Evolutionary conservation across 1,140 invertebrate species (phyloP), one percentile per base, ranked within the genome.

Genomic region (Drosophila tsacasi): DNA sequence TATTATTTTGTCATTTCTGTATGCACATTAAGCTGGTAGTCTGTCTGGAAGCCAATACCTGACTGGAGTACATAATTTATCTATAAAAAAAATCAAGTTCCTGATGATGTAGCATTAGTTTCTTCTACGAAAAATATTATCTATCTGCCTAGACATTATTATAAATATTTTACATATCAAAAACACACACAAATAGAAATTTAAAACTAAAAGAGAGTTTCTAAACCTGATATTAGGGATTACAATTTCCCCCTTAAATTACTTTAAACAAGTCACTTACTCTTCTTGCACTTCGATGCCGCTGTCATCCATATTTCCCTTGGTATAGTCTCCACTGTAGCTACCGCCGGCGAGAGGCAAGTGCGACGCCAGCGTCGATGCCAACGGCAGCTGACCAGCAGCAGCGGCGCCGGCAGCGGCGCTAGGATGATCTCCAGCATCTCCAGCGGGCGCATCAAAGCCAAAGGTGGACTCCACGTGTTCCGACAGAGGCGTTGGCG

Each of bases 401-500:
- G 57, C 81, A 47, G 62, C 76, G 13, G 15, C 46, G 44, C 52
- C 75, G 30, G 63, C 55, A 40, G 50, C 81, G 50, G 58, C 76
- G 21, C 27, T 35, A 46, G 54, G 63, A 39, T 57, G 54, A 93
- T 92, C 64, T 81, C 73, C 64, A 90, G 92, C 49, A 46, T 65
- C n/a, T 84, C 49, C 25, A 30, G 93, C 50, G 80, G 75, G 75
- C 15, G 76, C 76, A 72, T 90, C 85, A 39, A 92, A 92, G 12
- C 91, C 89, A 83, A 93, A 93, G 42, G 63, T 90, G 27, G 87
- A 79, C 81, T 95, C 95, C 47, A 95, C 95, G 91, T 96, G 95
- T 93, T 96, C 96, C 76, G 95, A 94, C 61, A 96, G 94, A 46
- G 95, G 95, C 92, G 95, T 95, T 49, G 95, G 95, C 75, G 96